Percentiles rank a stretch among this genome's conserved stretches.
Conservation (phyloP, 2,888 invertebrate genomes). For the Megaustenia siamemsis region DNA sequence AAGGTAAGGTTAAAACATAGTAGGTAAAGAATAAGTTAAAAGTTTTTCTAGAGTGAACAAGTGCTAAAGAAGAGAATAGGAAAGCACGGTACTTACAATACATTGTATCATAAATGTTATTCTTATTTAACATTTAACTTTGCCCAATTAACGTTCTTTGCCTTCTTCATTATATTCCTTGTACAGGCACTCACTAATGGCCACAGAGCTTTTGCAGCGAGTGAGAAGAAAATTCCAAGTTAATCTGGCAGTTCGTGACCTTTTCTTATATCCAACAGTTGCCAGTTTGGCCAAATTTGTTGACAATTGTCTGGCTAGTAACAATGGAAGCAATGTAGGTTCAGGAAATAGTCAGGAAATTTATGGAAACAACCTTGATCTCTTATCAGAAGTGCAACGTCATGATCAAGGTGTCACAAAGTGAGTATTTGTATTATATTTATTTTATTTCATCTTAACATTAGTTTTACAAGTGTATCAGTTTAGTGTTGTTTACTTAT, state of each 20-base stretch:
- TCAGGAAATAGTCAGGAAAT: slow-evolving; percentile 1
- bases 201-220: slow-evolving; percentile 77
- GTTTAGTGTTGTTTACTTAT: no score
- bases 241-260: slow-evolving; percentile 77
- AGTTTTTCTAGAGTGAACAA: no score
- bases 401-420: slow-evolving; percentile 76
- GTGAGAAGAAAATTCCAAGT: slow-evolving; percentile 72
- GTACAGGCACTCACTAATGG: slow-evolving; percentile 80
- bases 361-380: slow-evolving; percentile 67
- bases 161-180: background rate
- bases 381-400: slow-evolving; percentile 76
- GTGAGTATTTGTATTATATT: no score
- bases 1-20: no score
- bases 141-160: background rate
- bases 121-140: background rate
- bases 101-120: no score
- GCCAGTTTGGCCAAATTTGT: slow-evolving; percentile 75
- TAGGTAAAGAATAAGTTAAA: no score
- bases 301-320: slow-evolving; percentile 66
- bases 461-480: no score
- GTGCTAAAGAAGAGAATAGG: no score
- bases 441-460: no score
- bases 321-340: slow-evolving; percentile 39
- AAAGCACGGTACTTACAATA: no score
- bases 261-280: slow-evolving; percentile 79